Evolutionary conservation across 2,888 invertebrate genomes (phyloP), one percentile per base, ranked within the genome.

Genomic region (Arge pagana): DNA sequence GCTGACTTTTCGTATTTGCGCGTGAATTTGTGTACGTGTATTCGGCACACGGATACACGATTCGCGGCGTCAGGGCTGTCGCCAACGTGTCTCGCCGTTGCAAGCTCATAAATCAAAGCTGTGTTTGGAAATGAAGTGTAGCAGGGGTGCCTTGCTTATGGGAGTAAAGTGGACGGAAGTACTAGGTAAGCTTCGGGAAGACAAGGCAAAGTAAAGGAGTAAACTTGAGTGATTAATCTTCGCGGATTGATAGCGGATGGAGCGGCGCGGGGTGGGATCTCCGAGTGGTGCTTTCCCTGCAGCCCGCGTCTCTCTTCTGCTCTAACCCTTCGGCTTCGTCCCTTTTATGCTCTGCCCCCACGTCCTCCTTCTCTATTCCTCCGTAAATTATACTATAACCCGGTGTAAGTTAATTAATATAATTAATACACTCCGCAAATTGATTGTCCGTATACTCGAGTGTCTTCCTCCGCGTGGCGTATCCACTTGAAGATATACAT

Each of bases 211-310:
- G n/a, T n/a, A n/a, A 52, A 51, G 64, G 61, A 64, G 66, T 70
- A 70, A 70, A 71, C 70, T 71, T 69, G 64, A 66, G 70, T 70
- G 70, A 73, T 73, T 72, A 73, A 73, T 73, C 72, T 73, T 65
- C 48, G 61, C 56, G 65, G 71, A 72, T 73, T 73, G 72, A 73
- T 72, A 70, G 70, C 63, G 63, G 15, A 42, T 31, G 30, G 42
- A 31, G 30, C n/a, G n/a, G n/a, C n/a, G n/a, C n/a, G n/a, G n/a
- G n/a, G n/a, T n/a, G n/a, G n/a, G n/a, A n/a, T n/a, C n/a, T n/a
- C n/a, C n/a, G n/a, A n/a, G n/a, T n/a, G n/a, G n/a, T n/a, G n/a
- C n/a, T n/a, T n/a, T n/a, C n/a, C n/a, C n/a, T n/a, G n/a, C n/a
- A n/a, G n/a, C n/a, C n/a, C n/a, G 16, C 8, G 41, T 11, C 23